phyloP scores from a whole-genome alignment of 2,797 vertebrate species.

The Oophaga sylvatica region DNA sequence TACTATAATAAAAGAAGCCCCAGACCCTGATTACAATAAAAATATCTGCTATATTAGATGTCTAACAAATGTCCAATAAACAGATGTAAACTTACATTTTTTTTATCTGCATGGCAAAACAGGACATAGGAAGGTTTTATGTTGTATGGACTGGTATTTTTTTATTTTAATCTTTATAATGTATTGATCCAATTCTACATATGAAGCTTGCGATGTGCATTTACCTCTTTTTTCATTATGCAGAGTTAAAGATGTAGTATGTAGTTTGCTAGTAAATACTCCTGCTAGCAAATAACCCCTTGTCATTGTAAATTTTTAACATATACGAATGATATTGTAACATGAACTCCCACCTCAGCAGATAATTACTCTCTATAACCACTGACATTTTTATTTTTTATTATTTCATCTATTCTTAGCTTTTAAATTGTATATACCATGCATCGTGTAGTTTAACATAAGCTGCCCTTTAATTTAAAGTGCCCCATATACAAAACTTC shows the following conservation, averaged over 20 bases:
- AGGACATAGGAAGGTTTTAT: background rate
- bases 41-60: background rate
- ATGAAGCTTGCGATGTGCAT: background rate
- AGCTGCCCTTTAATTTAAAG: conserved; percentile 7
- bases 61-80: background rate
- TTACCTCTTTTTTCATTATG: background rate
- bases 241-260: background rate
- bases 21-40: too few species aligned
- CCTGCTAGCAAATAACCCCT: conserved; percentile 17
- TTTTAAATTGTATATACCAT: conserved; percentile 20
- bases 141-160: too few species aligned
- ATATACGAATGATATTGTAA: conserved; percentile 22
- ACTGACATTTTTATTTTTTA: conserved; percentile 18
- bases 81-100: background rate
- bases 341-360: conserved; percentile 18
- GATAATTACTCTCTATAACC: conserved; percentile 28
- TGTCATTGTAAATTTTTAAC: conserved; percentile 25
- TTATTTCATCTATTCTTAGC: conserved; percentile 12
- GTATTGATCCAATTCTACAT: background rate
- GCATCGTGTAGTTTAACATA: background rate
- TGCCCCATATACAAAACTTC: conserved; percentile 13
- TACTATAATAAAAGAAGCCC: background rate
- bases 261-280: background rate
- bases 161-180: background rate
- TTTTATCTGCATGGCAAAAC: background rate